Evolutionary conservation across 2,888 invertebrate species (phyloP).

Genomic region (Suillia variegata): DNA sequence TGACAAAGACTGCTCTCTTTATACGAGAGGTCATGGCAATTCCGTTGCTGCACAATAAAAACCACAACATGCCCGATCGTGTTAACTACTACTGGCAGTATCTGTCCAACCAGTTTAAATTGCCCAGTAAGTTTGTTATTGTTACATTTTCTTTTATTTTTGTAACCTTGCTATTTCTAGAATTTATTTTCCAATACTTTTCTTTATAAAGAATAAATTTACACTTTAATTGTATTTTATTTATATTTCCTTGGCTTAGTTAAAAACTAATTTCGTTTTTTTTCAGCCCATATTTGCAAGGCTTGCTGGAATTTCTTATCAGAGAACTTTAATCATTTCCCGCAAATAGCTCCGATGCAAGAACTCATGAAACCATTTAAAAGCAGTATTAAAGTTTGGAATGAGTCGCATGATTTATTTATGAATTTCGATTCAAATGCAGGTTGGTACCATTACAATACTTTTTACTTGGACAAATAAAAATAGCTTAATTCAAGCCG

Average conservation of each 20-base stretch:
- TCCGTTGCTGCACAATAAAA: slow-evolving; percentile 38
- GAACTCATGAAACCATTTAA: slow-evolving; percentile 43
- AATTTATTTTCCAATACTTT: background rate
- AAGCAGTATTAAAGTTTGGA: slow-evolving; percentile 36
- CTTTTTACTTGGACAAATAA: too few species aligned
- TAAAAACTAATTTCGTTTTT: background rate
- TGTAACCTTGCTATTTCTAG: background rate
- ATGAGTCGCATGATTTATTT: slow-evolving; percentile 35
- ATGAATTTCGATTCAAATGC: slow-evolving; percentile 40
- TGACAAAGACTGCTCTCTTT: slow-evolving; percentile 30
- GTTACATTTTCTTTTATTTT: background rate
- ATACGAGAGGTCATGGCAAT: slow-evolving; percentile 36
- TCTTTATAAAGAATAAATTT: background rate
- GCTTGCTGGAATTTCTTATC: slow-evolving; percentile 42
- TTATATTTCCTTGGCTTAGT: too few species aligned
- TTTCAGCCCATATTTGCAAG: slow-evolving; percentile 36
- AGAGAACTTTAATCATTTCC: slow-evolving; percentile 40
- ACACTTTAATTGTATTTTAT: background rate
- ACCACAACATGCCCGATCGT: slow-evolving; percentile 6
- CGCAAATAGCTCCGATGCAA: slow-evolving; percentile 41
- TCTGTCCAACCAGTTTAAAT: slow-evolving; percentile 33
- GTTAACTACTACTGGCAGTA: slow-evolving; percentile 34
- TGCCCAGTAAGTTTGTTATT: slow-evolving; percentile 36
- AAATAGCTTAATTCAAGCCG: slow-evolving; percentile 26
- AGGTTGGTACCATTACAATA: too few species aligned